Percentiles rank a stretch among this genome's conserved stretches.
These are phyloP conservation scores for Chloroceryle amazona DNA, from an alignment of 2,797 vertebrate genomes.

Conservation along the genomic window DNA sequence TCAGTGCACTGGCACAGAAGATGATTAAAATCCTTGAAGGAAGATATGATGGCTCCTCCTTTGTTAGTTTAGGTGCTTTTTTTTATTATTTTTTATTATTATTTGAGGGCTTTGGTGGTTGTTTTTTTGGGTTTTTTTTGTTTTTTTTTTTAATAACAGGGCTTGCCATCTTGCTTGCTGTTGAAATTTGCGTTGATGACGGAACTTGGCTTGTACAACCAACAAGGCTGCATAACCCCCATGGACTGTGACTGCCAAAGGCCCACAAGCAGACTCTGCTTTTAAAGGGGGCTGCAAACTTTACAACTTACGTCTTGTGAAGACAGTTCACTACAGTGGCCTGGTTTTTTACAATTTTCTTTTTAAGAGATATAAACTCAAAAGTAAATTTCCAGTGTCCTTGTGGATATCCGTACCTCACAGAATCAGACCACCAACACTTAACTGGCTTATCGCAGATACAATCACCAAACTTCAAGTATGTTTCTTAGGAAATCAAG, in stretches of 20 bases:
- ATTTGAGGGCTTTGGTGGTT: neutral
- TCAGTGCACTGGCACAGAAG: neutral
- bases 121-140: neutral
- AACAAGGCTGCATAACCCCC: neutral
- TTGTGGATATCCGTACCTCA: neutral
- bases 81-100: neutral
- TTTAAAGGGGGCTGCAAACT: neutral
- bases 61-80: neutral
- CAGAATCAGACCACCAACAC: neutral
- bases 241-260: accelerated
- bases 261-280: neutral
- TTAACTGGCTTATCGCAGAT: accelerated
- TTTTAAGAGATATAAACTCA: neutral
- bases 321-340: neutral
- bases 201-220: neutral
- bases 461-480: neutral
- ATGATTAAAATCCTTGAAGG: neutral
- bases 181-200: neutral
- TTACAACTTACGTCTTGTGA: neutral
- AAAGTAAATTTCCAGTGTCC: neutral
- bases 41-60: neutral
- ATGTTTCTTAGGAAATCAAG: neutral
- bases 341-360: neutral
- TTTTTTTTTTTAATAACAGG: neutral
- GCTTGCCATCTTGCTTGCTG: neutral